Conservation (phyloP, 2,888 invertebrate genomes). For the Apoda limacodes region DNA sequence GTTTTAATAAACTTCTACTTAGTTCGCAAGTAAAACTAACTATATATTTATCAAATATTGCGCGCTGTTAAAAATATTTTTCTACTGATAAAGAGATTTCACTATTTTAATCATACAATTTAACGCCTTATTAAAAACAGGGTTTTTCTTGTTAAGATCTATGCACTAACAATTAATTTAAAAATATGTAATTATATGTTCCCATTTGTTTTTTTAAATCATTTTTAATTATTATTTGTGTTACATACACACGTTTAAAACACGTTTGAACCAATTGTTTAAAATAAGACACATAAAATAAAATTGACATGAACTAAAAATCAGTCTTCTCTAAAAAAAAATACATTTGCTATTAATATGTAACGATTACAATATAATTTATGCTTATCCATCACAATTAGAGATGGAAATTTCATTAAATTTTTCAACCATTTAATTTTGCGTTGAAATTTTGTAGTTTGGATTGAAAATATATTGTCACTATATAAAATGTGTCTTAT, state of each 20-base stretch:
- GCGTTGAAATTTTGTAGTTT: too few species aligned
- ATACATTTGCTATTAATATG: too few species aligned
- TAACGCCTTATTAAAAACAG: slow-evolving; percentile 48
- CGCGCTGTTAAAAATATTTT: slow-evolving; percentile 45
- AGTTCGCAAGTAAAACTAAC: slow-evolving; percentile 50
- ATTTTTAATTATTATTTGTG: too few species aligned
- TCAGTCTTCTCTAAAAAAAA: slow-evolving; percentile 18
- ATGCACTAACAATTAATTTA: slow-evolving; percentile 64
- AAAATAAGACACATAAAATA: too few species aligned
- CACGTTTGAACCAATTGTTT: too few species aligned
- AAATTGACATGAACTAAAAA: slow-evolving; percentile 13
- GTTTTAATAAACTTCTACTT: slow-evolving; percentile 36
- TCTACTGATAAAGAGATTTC: slow-evolving; percentile 59
- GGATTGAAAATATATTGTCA: too few species aligned
- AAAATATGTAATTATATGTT: slow-evolving; percentile 70
- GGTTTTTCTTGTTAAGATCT: slow-evolving; percentile 48
- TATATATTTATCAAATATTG: slow-evolving; percentile 48
- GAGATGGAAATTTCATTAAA: too few species aligned
- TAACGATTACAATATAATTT: too few species aligned
- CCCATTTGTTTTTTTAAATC: slow-evolving; percentile 70
- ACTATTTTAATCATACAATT: slow-evolving; percentile 54
- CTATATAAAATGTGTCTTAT: too few species aligned
- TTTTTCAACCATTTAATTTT: too few species aligned
- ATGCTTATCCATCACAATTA: too few species aligned
- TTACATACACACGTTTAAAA: too few species aligned